A percentile compares a stretch with the other conserved stretches of the same genome.
Conservation (phyloP, 53 echinoderm and acorn worm genomes). For the Echinometra lucunter region DNA sequence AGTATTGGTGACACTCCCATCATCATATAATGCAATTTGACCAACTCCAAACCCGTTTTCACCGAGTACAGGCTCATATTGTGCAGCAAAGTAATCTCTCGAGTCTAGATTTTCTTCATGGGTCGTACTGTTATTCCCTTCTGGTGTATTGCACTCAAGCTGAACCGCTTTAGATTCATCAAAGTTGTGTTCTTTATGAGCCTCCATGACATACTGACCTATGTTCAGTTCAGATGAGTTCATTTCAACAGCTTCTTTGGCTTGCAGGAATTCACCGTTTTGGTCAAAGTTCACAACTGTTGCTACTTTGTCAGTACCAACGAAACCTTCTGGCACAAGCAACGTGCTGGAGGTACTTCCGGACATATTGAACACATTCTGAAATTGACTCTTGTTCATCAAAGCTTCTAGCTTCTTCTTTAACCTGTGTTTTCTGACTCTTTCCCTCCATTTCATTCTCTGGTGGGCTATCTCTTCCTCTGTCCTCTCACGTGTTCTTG, state of each 20-base stretch:
- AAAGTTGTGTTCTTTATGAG: not conserved
- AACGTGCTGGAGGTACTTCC: not conserved
- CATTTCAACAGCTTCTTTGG: not conserved
- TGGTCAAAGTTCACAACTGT: not conserved
- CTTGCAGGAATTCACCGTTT: not conserved
- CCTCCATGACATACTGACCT: constrained; percentile 13
- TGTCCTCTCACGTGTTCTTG: not conserved
- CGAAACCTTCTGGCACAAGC: not conserved
- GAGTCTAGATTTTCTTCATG: not conserved
- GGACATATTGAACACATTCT: not conserved
- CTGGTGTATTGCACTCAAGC: constrained; percentile 1
- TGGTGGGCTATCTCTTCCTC: constrained; percentile 15
- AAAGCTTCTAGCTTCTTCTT: constrained; percentile 40
- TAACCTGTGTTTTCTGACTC: constrained; percentile 22
- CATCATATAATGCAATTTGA: not conserved
- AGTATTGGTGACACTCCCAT: not conserved
- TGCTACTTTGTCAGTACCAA: not conserved
- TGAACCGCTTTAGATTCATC: not conserved
- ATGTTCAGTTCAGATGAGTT: constrained; percentile 8
- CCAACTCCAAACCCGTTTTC: not conserved
- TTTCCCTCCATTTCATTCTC: constrained; percentile 47
- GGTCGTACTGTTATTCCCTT: not conserved
- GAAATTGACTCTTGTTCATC: not conserved
- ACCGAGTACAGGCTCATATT: not conserved
- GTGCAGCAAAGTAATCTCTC: not conserved